These are phyloP conservation scores for Catocala sponsa DNA, from an alignment of 2,888 invertebrate genomes.

Conservation along the genomic window DNA sequence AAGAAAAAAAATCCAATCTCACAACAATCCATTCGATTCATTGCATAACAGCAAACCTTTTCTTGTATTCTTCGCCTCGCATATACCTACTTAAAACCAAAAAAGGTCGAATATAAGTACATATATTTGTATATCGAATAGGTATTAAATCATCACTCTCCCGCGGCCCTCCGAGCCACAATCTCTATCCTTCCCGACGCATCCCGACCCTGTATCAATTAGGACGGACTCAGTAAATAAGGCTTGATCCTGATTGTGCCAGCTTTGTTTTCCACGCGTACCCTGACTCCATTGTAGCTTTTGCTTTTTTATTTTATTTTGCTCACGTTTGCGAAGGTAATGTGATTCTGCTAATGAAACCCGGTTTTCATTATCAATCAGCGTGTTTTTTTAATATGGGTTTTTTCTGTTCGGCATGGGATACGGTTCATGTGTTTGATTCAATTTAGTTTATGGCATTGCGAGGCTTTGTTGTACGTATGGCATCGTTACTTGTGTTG, in stretches of 20 bases:
- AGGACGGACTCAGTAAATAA: constrained; percentile 77
- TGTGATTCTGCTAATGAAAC: constrained; percentile 58
- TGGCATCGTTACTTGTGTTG: neutral
- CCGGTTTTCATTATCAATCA: constrained; percentile 48
- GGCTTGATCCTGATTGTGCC: constrained; percentile 71
- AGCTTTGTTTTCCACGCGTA: constrained; percentile 67
- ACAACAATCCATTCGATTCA: too few species aligned
- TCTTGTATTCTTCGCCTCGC: too few species aligned
- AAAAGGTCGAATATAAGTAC: neutral
- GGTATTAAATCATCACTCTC: constrained; percentile 36
- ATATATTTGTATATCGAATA: neutral
- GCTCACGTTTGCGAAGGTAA: constrained; percentile 47
- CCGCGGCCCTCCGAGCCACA: constrained; percentile 55
- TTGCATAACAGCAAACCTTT: too few species aligned
- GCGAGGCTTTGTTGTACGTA: neutral
- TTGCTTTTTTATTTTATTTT: constrained; percentile 44
- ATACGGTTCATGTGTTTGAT: constrained; percentile 23
- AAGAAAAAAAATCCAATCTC: too few species aligned
- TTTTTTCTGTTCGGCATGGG: constrained; percentile 30
- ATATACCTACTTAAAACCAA: neutral
- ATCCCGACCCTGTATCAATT: constrained; percentile 78
- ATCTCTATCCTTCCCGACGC: constrained; percentile 54
- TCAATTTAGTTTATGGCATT: constrained; percentile 23
- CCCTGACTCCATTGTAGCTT: constrained; percentile 57
- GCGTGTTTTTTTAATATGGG: constrained; percentile 33